phyloP scores from a whole-genome alignment of 2,888 invertebrate genomes.

The Eulithis prunata region DNA sequence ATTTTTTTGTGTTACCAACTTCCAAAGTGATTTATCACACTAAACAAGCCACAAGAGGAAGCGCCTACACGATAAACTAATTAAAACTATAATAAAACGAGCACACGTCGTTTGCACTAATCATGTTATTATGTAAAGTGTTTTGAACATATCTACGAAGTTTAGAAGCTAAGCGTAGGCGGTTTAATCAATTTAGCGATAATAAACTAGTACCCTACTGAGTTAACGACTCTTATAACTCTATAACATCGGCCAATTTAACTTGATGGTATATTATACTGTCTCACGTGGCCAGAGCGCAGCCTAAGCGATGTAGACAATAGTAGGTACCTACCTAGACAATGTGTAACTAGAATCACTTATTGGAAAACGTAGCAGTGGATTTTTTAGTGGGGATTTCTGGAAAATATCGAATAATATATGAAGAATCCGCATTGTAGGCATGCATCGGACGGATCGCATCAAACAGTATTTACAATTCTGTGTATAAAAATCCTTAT shows the following conservation, averaged over 20 bases:
- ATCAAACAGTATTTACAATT: no score
- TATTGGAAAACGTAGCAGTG: no score
- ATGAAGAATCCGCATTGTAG: no score
- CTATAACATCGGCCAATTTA: slow-evolving; percentile 48
- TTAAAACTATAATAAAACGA: slow-evolving; percentile 33
- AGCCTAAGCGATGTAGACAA: background rate
- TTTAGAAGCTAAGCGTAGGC: slow-evolving; percentile 54
- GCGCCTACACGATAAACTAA: slow-evolving; percentile 30
- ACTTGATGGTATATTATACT: slow-evolving; percentile 22
- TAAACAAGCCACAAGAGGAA: slow-evolving; percentile 1
- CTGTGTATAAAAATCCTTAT: no score
- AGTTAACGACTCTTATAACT: slow-evolving; percentile 60
- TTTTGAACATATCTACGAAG: slow-evolving; percentile 37
- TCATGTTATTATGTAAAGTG: slow-evolving; percentile 39
- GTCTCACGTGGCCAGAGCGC: slow-evolving; percentile 14
- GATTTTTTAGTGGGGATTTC: no score
- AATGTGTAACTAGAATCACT: no score
- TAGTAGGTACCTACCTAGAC: no score
- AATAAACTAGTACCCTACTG: slow-evolving; percentile 62
- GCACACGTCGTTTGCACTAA: slow-evolving; percentile 33
- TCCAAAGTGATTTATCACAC: background rate
- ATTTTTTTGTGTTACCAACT: background rate
- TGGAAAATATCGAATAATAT: no score
- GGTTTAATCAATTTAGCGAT: slow-evolving; percentile 70
- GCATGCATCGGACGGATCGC: no score